phyloP scores from a whole-genome alignment of 2,113 vertebrate genomes.

The Eulacestoma nigropectus region DNA sequence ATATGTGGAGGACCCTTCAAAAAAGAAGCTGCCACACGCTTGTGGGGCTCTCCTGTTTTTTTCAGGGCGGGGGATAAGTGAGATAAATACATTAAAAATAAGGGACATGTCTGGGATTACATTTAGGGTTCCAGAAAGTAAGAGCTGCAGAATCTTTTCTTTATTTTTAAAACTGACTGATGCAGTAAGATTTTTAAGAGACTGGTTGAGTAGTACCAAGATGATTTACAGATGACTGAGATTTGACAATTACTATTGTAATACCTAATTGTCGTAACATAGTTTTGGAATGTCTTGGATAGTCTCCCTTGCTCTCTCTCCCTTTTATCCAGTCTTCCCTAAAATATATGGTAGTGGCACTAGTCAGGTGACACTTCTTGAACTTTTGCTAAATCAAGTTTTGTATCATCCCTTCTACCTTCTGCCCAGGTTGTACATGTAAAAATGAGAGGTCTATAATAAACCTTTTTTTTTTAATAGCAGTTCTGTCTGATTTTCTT shows the following conservation, averaged over 20 bases:
- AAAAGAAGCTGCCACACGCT: background rate
- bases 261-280: background rate
- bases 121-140: background rate
- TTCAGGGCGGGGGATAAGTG: background rate
- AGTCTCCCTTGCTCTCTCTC: background rate
- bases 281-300: background rate
- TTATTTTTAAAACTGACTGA: background rate
- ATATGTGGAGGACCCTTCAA: background rate
- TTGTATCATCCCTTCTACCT: background rate
- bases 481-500: background rate
- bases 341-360: background rate
- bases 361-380: background rate
- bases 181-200: background rate
- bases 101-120: background rate
- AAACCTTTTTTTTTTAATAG: background rate
- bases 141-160: background rate
- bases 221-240: background rate
- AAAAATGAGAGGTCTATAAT: background rate
- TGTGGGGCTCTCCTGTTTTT: rapidly evolving
- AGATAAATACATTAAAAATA: background rate
- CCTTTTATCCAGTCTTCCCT: background rate
- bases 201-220: background rate
- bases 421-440: background rate
- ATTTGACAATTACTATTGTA: background rate
- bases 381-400: background rate